Conservation (phyloP, 2,797 vertebrate genomes). For the Knipowitschia caucasica region DNA sequence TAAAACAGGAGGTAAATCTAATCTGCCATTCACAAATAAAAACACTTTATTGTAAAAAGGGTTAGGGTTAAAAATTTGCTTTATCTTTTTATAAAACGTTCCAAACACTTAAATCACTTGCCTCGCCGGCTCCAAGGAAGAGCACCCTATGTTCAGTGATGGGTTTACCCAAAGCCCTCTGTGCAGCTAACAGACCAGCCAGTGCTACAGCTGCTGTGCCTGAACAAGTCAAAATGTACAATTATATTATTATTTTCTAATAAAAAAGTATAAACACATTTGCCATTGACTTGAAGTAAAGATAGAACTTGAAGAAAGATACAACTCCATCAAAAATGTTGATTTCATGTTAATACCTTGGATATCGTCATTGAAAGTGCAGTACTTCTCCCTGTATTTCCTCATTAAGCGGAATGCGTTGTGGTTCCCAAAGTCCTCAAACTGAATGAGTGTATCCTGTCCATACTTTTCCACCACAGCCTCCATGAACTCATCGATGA, state of each 20-base stretch:
- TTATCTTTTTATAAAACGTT: too few species aligned
- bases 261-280: too few species aligned
- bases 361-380: constrained; percentile 98
- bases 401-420: constrained; percentile 94
- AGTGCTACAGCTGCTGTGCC: constrained; percentile 92
- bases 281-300: not conserved
- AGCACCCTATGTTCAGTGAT: constrained; percentile 88
- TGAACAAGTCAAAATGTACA: constrained; percentile 54
- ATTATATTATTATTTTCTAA: too few species aligned
- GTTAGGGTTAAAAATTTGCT: too few species aligned
- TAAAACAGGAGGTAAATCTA: not conserved
- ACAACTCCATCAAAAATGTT: not conserved
- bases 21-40: too few species aligned
- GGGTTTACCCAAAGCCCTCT: constrained; percentile 81
- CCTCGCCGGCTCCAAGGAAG: constrained; percentile 97
- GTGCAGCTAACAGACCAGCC: constrained; percentile 88
- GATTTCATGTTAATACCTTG: constrained; percentile 83
- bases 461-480: constrained; percentile 94
- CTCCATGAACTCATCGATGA: constrained; percentile 98
- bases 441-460: constrained; percentile 93
- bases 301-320: not conserved
- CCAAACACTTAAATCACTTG: constrained; percentile 45
- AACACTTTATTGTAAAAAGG: too few species aligned
- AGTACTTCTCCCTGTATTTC: constrained; percentile 93
- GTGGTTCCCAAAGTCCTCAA: constrained; percentile 98